A percentile compares a stretch with the other conserved stretches of the same genome.
These are phyloP conservation scores for Bettongia penicillata DNA, from an alignment of 2,113 vertebrate genomes.

Conservation along the genomic window DNA sequence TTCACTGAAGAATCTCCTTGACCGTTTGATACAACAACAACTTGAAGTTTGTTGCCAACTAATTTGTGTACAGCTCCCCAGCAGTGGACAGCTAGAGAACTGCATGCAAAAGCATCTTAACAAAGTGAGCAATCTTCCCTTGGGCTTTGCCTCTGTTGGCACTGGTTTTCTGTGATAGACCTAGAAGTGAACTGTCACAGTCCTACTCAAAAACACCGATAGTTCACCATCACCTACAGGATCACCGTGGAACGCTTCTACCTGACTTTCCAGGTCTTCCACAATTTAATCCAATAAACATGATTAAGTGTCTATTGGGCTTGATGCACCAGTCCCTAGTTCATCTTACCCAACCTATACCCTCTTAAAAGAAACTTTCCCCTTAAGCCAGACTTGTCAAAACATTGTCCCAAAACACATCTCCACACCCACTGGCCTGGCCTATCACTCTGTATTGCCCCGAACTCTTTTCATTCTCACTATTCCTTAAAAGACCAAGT, in stretches of 20 bases:
- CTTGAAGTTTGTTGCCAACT: not conserved
- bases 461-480: not conserved
- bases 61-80: not conserved
- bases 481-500: not conserved
- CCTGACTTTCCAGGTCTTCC: not conserved
- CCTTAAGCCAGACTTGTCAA: not conserved
- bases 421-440: not conserved
- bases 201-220: not conserved
- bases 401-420: not conserved
- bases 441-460: not conserved
- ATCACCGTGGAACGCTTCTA: not conserved
- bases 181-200: not conserved
- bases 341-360: not conserved
- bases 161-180: not conserved
- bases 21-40: not conserved
- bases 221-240: not conserved
- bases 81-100: too few species aligned
- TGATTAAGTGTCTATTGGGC: not conserved
- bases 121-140: not conserved
- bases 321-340: not conserved
- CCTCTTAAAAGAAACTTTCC: not conserved
- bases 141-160: not conserved
- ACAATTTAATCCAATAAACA: not conserved
- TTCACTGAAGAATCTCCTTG: constrained; percentile 1
- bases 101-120: rapidly evolving